Conservation (phyloP, 2,888 invertebrate genomes). For the Octonoba sinensis region DNA sequence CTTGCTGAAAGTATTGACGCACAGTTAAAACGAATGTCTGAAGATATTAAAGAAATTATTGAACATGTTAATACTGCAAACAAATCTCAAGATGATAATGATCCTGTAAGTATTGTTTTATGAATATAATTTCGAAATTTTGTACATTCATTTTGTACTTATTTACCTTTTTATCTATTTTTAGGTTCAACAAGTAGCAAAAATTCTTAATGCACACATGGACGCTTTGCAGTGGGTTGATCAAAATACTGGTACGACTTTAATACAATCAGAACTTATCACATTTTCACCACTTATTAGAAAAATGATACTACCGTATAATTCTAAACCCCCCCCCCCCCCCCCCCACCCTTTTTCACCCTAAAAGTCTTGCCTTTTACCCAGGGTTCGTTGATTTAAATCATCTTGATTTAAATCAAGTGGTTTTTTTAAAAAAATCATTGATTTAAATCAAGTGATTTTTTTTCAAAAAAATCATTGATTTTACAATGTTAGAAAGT, state of each 20-base stretch:
- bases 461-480: too few relatives aligned
- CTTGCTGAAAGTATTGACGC: slow-evolving; percentile 91
- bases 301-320: not conserved
- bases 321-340: not conserved
- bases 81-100: slow-evolving; percentile 79
- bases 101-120: slow-evolving; percentile 78
- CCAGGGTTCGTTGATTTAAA: too few relatives aligned
- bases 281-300: not conserved
- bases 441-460: too few relatives aligned
- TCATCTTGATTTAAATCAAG: too few relatives aligned
- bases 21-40: slow-evolving; percentile 93
- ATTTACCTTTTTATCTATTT: not conserved
- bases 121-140: not conserved
- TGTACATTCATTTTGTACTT: not conserved
- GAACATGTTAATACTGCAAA: slow-evolving; percentile 92
- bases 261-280: not conserved
- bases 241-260: slow-evolving; percentile 59
- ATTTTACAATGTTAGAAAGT: too few relatives aligned
- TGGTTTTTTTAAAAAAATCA: too few relatives aligned
- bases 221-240: slow-evolving; percentile 96
- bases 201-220: slow-evolving; percentile 95
- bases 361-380: too few relatives aligned
- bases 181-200: slow-evolving; percentile 90
- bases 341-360: too few relatives aligned
- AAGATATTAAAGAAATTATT: slow-evolving; percentile 94